phyloP scores from a whole-genome alignment of 2,113 vertebrate species.

The Pimephales promelas region DNA sequence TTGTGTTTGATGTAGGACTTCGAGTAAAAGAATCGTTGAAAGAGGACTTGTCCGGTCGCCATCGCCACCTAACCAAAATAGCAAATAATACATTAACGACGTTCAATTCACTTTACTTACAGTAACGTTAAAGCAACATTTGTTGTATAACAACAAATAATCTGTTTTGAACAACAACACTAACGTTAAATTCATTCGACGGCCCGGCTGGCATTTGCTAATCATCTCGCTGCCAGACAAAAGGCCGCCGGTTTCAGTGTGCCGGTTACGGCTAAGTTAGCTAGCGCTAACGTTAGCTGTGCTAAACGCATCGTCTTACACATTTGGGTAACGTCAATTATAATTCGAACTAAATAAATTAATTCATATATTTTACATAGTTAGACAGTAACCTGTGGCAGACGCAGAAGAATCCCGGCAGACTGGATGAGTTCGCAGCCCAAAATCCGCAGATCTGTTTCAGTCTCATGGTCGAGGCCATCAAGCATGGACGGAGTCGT shows the following conservation, averaged over 20 bases:
- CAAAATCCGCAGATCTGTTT: slow-evolving; percentile 93
- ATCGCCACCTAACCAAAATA: slow-evolving; percentile 86
- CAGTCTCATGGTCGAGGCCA: slow-evolving; percentile 88
- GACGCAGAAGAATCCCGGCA: slow-evolving; percentile 90
- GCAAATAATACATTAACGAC: neutral
- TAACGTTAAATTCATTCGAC: neutral
- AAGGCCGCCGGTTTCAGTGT: slow-evolving; percentile 5
- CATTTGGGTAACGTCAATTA: neutral
- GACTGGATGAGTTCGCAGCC: slow-evolving; percentile 95
- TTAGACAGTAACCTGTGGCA: slow-evolving; percentile 85
- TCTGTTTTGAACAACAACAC: neutral
- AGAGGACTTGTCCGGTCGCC: slow-evolving; percentile 96
- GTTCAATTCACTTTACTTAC: neutral
- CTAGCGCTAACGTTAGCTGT: too few relatives aligned
- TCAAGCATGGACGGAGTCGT: slow-evolving; percentile 96
- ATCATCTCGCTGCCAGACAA: neutral
- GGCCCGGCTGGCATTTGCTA: neutral
- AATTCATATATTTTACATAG: neutral
- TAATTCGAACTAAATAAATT: neutral
- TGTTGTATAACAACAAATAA: neutral
- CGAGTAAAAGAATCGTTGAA: slow-evolving; percentile 98
- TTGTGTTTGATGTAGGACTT: slow-evolving; percentile 98
- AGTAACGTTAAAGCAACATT: neutral
- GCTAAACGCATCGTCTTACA: neutral
- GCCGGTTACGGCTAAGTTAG: slow-evolving; percentile 12